Evolutionary conservation across 2,888 invertebrate genomes (phyloP), one percentile per base, ranked within the genome.

Genomic region (Scaptodrosophila latifasciaeformis): DNA sequence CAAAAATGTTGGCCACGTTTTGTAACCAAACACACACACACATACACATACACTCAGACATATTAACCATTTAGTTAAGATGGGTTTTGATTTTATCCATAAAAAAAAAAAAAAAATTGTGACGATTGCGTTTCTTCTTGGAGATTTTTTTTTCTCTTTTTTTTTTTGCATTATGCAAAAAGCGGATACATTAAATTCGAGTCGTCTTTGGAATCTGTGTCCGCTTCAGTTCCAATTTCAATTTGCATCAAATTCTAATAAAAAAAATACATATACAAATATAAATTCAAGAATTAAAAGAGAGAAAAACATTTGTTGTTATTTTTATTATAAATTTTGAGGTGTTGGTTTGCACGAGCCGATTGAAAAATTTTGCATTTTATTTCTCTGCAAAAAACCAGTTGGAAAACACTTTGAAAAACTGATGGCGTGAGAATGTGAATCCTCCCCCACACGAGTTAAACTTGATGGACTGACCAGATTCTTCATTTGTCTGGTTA

Each of bases 231-330:
- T 24, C 7, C 18, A 17, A 47, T 50, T 50, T 29, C 56, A 35
- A 75, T 75, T 75, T 64, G 59, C 78, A 75, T 75, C 61, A 70
- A 65, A 77, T 74, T 67, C 68, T 64, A 70, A 75, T 80, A 77
- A 80, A 74, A 63, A 74, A 24, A 7, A 24, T 5, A 7, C 24
- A 24, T 24, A n/a, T n/a, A n/a, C n/a, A n/a, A n/a, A n/a, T n/a
- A n/a, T n/a, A n/a, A n/a, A n/a, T 24, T 24, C 24, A 24, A 24
- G 24, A n/a, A n/a, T n/a, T n/a, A n/a, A n/a, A n/a, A n/a, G n/a
- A n/a, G n/a, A n/a, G n/a, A n/a, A n/a, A n/a, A n/a, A n/a, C n/a
- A n/a, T n/a, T n/a, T n/a, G n/a, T n/a, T n/a, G n/a, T n/a, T n/a
- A n/a, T n/a, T n/a, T n/a, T n/a, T n/a, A n/a, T n/a, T n/a, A n/a